Evolutionary conservation across 30 jellyfish, hydroid and myxozoan genomes (phyloP), one percentile per base, ranked within the genome.

Genomic region (Clytia hemisphaerica): DNA sequence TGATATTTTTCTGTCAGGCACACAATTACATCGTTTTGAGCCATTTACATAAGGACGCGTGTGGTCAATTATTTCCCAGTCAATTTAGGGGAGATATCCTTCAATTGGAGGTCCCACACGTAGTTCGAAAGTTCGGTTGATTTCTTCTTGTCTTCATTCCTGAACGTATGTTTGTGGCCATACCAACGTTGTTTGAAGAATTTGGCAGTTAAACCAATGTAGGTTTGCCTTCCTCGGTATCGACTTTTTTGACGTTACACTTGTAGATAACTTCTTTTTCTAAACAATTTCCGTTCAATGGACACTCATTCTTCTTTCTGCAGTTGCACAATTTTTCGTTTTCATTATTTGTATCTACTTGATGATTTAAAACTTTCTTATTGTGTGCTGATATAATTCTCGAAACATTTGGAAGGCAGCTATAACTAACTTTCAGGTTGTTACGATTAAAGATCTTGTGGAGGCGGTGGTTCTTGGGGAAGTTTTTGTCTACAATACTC

Each of bases 371-470:
- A 36, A 71, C 45, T 0, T 71, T 78, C 79, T 36, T 69, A 70
- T 71, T 71, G 69, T 72, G 92, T 50, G 69, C 45, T 25, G 70
- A 21, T 34, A 72, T 55, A 25, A 45, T 61, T 21, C 44, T 35
- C 34, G 35, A 49, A 72, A 71, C 61, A 72, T 36, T 73, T 37
- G 73, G 2, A 10, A 45, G 59, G 76, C 92, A 80, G 76, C 78
- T 71, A 65, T 73, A 58, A 32, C 93, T 72, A 7, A 55, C 33
- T 74, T 80, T 59, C 4, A 58, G 15, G 67, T 45, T 40, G 77
- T 80, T 71, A n/a, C 63, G 67, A 65, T 80, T 80, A 66, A 80
- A 80, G 48, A 80, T 31, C 24, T 40, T 80, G 49, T 46, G 51
- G 49, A 72, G 37, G 37, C 48, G 72, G 77, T 54, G 84, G 63